Conservation (phyloP, 2,113 vertebrate genomes). For the Mustela nigripes region DNA sequence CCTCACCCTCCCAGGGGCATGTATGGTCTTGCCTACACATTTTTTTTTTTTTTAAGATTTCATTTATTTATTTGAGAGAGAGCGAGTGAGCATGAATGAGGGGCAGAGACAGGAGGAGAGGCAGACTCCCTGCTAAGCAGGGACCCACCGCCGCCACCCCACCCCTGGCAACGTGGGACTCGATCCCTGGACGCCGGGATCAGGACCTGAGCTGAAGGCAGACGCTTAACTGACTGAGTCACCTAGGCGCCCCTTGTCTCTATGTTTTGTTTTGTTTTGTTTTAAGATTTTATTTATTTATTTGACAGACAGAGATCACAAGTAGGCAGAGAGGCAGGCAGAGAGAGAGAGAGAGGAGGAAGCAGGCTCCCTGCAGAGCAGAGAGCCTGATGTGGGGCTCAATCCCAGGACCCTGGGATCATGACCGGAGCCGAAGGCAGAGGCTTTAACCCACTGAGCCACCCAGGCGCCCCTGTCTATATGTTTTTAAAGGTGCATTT, state of each 20-base stretch:
- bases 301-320: too few species aligned
- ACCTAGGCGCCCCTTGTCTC: neutral
- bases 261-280: neutral
- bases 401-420: too few species aligned
- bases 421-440: neutral
- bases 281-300: too few species aligned
- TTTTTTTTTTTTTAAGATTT: neutral
- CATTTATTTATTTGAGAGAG: neutral
- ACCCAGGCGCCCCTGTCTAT: neutral
- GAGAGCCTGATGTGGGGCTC: too few species aligned
- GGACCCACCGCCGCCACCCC: neutral
- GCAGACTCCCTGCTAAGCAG: neutral
- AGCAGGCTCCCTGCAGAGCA: too few species aligned
- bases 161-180: too few species aligned
- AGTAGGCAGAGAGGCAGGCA: too few species aligned
- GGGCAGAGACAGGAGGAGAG: neutral
- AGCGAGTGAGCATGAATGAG: neutral
- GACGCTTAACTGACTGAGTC: neutral
- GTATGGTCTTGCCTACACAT: neutral
- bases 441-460: neutral
- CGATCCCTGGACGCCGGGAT: too few species aligned
- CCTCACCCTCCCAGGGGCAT: too few species aligned
- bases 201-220: neutral
- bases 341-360: too few species aligned
- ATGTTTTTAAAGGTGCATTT: neutral